phyloP scores from a whole-genome alignment of 2,113 vertebrate genomes.

The Climacteris rufus region DNA sequence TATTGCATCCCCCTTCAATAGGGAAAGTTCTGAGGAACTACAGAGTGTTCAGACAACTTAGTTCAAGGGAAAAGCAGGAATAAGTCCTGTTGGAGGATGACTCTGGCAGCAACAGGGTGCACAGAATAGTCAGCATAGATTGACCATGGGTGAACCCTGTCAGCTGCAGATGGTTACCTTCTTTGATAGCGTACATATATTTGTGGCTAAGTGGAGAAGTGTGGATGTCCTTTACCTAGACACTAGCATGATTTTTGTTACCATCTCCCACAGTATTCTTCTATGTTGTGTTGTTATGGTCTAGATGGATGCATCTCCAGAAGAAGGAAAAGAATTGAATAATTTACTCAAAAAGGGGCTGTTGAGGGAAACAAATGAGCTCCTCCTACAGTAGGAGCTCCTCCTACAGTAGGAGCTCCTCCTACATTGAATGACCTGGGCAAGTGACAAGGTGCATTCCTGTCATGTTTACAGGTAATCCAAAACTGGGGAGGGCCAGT shows the following conservation, averaged over 20 bases:
- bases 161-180: rapidly evolving
- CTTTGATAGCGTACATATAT: no score
- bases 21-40: neutral
- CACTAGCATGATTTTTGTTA: neutral
- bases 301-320: neutral
- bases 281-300: neutral
- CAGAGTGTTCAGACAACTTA: neutral
- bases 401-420: no score
- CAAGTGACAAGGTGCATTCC: neutral
- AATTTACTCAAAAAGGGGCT: neutral
- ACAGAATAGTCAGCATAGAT: neutral
- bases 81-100: rapidly evolving
- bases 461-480: neutral
- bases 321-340: neutral
- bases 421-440: no score
- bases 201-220: neutral
- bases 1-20: neutral
- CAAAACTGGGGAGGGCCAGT: rapidly evolving
- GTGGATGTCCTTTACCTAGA: neutral
- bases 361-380: no score
- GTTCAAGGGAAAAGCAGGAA: neutral
- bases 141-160: neutral
- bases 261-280: neutral
- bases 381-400: no score
- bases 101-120: rapidly evolving